Evolutionary conservation across 1,140 invertebrate species (phyloP), one percentile per base, ranked within the genome.

Genomic region (Orius insidiosus): DNA sequence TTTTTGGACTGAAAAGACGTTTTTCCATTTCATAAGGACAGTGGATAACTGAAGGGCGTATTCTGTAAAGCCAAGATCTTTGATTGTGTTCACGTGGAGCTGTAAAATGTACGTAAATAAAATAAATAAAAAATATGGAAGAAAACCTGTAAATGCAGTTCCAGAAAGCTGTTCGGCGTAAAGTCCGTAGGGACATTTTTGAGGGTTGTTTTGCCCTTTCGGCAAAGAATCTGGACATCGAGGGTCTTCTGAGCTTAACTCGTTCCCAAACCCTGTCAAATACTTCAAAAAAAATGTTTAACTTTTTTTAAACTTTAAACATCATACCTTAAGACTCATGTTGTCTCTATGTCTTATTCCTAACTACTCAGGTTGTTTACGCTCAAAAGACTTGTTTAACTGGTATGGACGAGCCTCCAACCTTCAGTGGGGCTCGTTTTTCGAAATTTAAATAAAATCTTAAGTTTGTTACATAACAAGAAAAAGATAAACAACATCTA

Each of bases 81-180:
- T 73, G 72, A 62, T 98, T 98, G 39, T 78, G 75, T 32, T 67
- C 63, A 49, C 95, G 68, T 1, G 92, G 85, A 10, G 80, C 89
- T 61, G 49, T 3, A 50, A 32, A 33, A 53, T 35, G n/a, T n/a
- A 48, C 15, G 33, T 5, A 30, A 37, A 2, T 33, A 44, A 42
- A n/a, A n/a, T n/a, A 8, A 43, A n/a, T 32, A 16, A 34, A 15
- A n/a, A 18, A 32, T n/a, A n/a, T n/a, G n/a, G n/a, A n/a, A n/a
- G n/a, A n/a, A n/a, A 50, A 74, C 72, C 71, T 40, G 95, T 98
- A 59, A 99, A 98, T 1, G 95, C 92, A 11, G 79, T 81, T 2
- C 95, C 95, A 1, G 90, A 96, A 0, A 98, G 62, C 65, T 98
- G 94, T 61, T 98, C 95, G 0, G 93, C 87, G 61, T 98, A 98